Evolutionary conservation across 2,113 vertebrate genomes (phyloP), one percentile per base, ranked within the genome.

Genomic region (Lonchura striata): DNA sequence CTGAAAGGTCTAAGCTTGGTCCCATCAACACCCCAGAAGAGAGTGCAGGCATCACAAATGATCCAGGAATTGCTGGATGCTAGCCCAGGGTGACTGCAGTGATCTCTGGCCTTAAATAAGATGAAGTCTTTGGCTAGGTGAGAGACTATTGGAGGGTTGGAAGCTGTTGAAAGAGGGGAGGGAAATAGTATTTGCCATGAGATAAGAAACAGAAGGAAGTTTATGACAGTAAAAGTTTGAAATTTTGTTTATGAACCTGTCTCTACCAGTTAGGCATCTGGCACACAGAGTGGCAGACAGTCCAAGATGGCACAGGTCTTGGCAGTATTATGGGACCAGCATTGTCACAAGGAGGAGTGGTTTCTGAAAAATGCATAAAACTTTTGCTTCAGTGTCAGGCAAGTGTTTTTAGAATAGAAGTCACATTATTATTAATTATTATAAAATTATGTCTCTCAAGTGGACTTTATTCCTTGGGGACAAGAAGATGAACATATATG

Each of bases 311-410:
- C 71, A 47, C 47, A 21, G 24, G 61, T 76, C 37, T 86, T 86
- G 71, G 27, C 57, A 63, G 28, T 76, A 35, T 72, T 87, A 19
- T 5, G 30, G 49, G 69, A 90, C 61, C 88, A 80, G 46, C 89
- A 90, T 80, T 96, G 97, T 96, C 85, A 84, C 35, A 94, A 75
- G 65, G 82, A 90, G 47, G 64, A 92, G 83, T 27, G 47, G 37
- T 69, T 95, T 57, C 54, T 82, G 80, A 87, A 64, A 15, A 69
- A 85, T 86, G 54, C 27, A 88, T 17, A 92, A 49, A 15, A 4
- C 22, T 63, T 90, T 82, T 21, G 79, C 28, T 59, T 84, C 66
- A 74, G 39, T 47, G 37, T 31, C 69, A 92, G 50, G 22, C 18
- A 76, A 68, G 13, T 6, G 46, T 84, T 87, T 94, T 37, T 37